phyloP scores from a whole-genome alignment of 2,888 invertebrate species.

The Pachliopta kotzebuea region DNA sequence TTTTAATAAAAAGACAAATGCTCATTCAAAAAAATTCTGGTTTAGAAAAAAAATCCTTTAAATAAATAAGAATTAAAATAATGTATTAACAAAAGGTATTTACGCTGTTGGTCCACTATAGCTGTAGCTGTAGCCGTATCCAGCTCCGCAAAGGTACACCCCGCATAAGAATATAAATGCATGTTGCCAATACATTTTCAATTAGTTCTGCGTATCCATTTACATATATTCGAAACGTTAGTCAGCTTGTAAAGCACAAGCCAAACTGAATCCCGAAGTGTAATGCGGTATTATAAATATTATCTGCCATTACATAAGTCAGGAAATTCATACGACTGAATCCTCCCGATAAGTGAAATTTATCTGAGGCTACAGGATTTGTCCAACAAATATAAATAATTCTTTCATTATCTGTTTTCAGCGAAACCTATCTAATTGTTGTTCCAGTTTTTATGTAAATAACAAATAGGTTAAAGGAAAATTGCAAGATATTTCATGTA shows the following conservation, averaged over 20 bases:
- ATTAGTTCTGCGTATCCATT: slow-evolving; percentile 40
- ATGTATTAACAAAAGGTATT: slow-evolving; percentile 27
- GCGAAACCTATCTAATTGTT: slow-evolving; percentile 27
- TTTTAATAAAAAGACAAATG: no score
- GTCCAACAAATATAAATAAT: slow-evolving; percentile 30
- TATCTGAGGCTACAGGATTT: slow-evolving; percentile 39
- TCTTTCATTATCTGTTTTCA: slow-evolving; percentile 26
- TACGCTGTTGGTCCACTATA: slow-evolving; percentile 33
- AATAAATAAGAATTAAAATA: neutral
- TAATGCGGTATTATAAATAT: slow-evolving; percentile 43
- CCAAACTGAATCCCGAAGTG: slow-evolving; percentile 52
- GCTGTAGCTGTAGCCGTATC: slow-evolving; percentile 50
- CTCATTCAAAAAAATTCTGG: no score
- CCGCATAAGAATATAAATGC: slow-evolving; percentile 51
- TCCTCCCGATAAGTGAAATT: slow-evolving; percentile 48
- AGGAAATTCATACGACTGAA: slow-evolving; percentile 50
- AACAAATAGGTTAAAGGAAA: slow-evolving; percentile 28
- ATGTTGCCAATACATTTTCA: slow-evolving; percentile 50
- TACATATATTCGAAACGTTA: slow-evolving; percentile 40
- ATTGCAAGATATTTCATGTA: slow-evolving; percentile 1
- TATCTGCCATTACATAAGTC: slow-evolving; percentile 50
- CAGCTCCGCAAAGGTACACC: slow-evolving; percentile 51
- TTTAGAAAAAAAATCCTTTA: no score
- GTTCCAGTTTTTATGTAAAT: slow-evolving; percentile 24
- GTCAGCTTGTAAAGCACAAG: slow-evolving; percentile 49